Base-by-base conservation (phyloP, 2,888 invertebrate species). In the Erebia epiphron region DNA sequence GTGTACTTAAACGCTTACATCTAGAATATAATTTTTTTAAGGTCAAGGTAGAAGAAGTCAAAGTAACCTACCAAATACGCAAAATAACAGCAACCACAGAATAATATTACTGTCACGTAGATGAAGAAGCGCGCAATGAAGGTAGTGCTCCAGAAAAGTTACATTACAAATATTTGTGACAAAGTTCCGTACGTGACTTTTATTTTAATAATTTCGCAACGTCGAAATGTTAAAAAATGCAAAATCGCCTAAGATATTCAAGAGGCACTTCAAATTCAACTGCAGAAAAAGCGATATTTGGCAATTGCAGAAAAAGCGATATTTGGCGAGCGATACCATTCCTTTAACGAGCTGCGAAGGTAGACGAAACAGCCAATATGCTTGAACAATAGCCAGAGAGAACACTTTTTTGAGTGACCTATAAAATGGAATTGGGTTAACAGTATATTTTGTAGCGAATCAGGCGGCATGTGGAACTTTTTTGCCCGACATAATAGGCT, bases 381-480 rank as follows among this genome's bases (percentile, higher is more conserved):
- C 68, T 69, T 71, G 70, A 77, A 79, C 76, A 77, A 78, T 74
- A 70, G 75, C 66, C 64, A 50, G 61, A 11, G 58, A 61, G 73
- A 74, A 73, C 70, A 71, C 68, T 70, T 67, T 72, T 76, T 71
- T 71, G 71, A 74, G 73, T 75, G 77, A 76, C 78, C 78, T 75
- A 80, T 75, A 75, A 76, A 74, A 64, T 68, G 73, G 69, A 82
- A 86, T 85, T 83, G 82, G 87, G 89, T 89, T 88, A 88, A 87
- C 85, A 79, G 81, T 81, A 80, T 81, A 82, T 83, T 85, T 80
- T 83, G 73, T 80, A 79, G 77, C 78, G 75, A 80, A 75, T 80
- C 78, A 78, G 78, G 73, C 68, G 73, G 75, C 78, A 79, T 79
- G 79, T 79, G 78, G 78, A 75, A 76, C 77, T 79, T 80, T 79